Evolutionary conservation across 2,888 invertebrate genomes (phyloP).

Genomic region (Xanthia icteritia): DNA sequence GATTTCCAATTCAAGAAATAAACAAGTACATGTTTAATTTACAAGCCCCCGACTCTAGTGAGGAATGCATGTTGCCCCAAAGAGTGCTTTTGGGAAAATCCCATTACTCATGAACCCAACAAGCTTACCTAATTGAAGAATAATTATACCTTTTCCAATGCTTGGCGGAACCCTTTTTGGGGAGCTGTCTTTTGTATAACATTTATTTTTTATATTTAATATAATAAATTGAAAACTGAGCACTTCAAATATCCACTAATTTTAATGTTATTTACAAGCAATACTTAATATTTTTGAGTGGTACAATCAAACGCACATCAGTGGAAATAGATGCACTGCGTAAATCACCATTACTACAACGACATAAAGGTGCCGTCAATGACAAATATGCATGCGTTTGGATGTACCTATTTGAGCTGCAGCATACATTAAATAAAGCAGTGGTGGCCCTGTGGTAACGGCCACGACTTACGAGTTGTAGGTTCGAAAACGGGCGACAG

Average conservation of each 20-base stretch:
- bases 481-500: too few species aligned
- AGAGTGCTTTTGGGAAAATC: constrained; percentile 29
- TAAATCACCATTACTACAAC: background rate
- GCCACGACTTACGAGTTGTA: too few species aligned
- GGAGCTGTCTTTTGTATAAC: background rate
- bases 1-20: constrained; percentile 2
- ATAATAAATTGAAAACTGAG: background rate
- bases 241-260: background rate
- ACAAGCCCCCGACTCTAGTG: background rate
- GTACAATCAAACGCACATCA: too few species aligned
- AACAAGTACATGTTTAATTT: background rate
- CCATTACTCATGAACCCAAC: constrained; percentile 36
- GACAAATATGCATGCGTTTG: background rate
- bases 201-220: too few species aligned
- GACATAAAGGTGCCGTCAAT: background rate
- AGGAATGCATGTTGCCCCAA: background rate
- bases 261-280: background rate
- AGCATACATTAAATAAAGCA: background rate
- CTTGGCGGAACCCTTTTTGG: background rate
- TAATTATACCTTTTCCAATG: constrained; percentile 5
- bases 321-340: background rate
- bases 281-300: background rate
- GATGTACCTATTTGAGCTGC: background rate
- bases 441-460: too few species aligned
- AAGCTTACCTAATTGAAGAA: constrained; percentile 20